Evolutionary conservation across 2,797 vertebrate species (phyloP).

Genomic region (Cirrhinus mrigala): DNA sequence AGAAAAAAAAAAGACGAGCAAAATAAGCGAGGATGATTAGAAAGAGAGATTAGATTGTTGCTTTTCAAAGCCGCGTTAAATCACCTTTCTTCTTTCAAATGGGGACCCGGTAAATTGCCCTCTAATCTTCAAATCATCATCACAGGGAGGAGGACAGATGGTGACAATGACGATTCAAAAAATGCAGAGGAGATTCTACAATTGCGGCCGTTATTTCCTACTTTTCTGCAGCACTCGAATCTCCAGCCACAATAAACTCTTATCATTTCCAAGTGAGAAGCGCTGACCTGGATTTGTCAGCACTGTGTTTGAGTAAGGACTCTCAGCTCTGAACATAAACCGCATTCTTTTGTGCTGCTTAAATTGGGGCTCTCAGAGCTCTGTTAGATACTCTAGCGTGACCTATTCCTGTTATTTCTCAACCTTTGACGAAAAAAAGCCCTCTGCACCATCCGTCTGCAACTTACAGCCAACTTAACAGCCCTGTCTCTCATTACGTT

Average conservation of each 20-base stretch:
- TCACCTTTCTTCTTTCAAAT: constrained; percentile 36
- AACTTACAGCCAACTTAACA: constrained; percentile 19
- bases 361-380: constrained; percentile 46
- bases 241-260: constrained; percentile 51
- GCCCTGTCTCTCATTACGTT: not conserved
- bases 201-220: constrained; percentile 17
- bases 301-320: constrained; percentile 44
- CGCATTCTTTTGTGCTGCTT: constrained; percentile 50
- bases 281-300: constrained; percentile 53
- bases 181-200: constrained; percentile 22
- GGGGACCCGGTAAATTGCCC: constrained; percentile 33
- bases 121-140: constrained; percentile 52
- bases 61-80: constrained; percentile 24
- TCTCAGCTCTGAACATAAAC: constrained; percentile 48
- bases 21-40: constrained; percentile 39
- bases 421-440: constrained; percentile 4
- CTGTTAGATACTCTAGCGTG: constrained; percentile 37
- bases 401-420: constrained; percentile 39
- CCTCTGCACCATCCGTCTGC: not conserved
- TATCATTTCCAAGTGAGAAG: constrained; percentile 46
- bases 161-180: constrained; percentile 28
- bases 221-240: constrained; percentile 38
- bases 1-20: constrained; percentile 17
- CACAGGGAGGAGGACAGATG: constrained; percentile 15
- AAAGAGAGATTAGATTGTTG: constrained; percentile 44